These are phyloP conservation scores for Phoxinus dragarum DNA, from an alignment of 2,797 vertebrate species.

Conservation along the genomic window DNA sequence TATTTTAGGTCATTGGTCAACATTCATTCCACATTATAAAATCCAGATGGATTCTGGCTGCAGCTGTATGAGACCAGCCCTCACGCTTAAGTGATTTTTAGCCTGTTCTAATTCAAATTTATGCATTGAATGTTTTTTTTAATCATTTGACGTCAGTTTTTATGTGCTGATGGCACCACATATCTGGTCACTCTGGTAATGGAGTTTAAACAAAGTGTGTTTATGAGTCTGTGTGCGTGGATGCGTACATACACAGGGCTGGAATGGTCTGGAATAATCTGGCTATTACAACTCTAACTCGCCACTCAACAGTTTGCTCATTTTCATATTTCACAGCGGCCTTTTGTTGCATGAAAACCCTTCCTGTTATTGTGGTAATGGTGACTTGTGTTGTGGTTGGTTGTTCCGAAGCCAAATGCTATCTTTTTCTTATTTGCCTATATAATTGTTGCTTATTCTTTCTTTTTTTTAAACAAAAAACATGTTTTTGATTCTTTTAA, in stretches of 20 bases:
- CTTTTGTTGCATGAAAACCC: slow-evolving; percentile 59
- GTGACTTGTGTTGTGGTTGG: slow-evolving; percentile 39
- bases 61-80: neutral
- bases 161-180: slow-evolving; percentile 20
- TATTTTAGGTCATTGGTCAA: slow-evolving; percentile 15
- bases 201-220: slow-evolving; percentile 36
- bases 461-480: slow-evolving; percentile 50
- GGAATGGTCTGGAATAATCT: slow-evolving; percentile 47
- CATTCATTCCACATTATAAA: slow-evolving; percentile 2
- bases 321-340: slow-evolving; percentile 62
- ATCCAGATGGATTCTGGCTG: slow-evolving; percentile 6
- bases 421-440: slow-evolving; percentile 68
- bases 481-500: slow-evolving; percentile 67
- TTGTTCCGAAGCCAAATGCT: slow-evolving; percentile 79
- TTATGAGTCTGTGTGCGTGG: slow-evolving; percentile 29
- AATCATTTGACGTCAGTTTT: slow-evolving; percentile 4
- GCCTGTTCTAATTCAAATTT: slow-evolving; percentile 5
- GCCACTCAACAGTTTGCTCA: slow-evolving; percentile 65
- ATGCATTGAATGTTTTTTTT: slow-evolving; percentile 10
- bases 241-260: slow-evolving; percentile 43
- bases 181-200: slow-evolving; percentile 5
- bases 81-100: neutral
- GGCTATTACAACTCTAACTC: slow-evolving; percentile 62
- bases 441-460: slow-evolving; percentile 72
- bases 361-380: slow-evolving; percentile 51